Base-by-base conservation (phyloP, 2,113 vertebrate species). In the Chionomys nivalis region DNA sequence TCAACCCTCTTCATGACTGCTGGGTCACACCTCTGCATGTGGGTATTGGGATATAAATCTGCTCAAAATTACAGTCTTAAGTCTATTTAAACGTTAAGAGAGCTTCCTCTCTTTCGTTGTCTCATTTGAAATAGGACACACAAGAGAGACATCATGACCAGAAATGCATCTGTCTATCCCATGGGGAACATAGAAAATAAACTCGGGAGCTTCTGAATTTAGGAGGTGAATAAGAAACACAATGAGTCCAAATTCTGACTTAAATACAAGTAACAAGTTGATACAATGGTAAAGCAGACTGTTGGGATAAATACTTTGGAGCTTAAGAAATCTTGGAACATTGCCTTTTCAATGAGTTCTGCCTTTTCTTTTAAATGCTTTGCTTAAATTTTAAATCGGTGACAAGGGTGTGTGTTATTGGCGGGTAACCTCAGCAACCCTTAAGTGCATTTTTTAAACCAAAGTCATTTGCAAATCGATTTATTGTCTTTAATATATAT, bases 61-160 rank as follows among this genome's bases (percentile, higher is more conserved):
- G 91, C 94, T 68, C 36, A 33, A 89, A 94, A 94, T 95, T 76
- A 26, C 5, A 73, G 9, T 79, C 44, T 94, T 89, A 75, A 86
- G 28, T 75, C 31, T 66, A 24, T 93, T 81, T 78, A 14, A 49
- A 52, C 4, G 14, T 88, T 61, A 87, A 81, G 10, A 75, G 44
- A 4, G 36, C 75, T 76, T 9, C 26, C 28, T 90, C 24, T 75
- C 55, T 95, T 36, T 0, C 11, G 55, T 89, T 23, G 5, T 93
- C 49, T 19, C 44, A 24, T 68, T 77, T 55, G 61, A 92, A 95
- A 79, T 6, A 79, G 76, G 68, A 75, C 36, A 88, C 55, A 70
- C 42, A 76, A 94, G 12, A 1, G 8, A 13, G 14, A 79, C 26
- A 3, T 73, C 1, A 36, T 63, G 26, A 75, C 24, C 36, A 42